phyloP scores from a whole-genome alignment of 2,797 vertebrate species.

The Pteropus rufus region DNA sequence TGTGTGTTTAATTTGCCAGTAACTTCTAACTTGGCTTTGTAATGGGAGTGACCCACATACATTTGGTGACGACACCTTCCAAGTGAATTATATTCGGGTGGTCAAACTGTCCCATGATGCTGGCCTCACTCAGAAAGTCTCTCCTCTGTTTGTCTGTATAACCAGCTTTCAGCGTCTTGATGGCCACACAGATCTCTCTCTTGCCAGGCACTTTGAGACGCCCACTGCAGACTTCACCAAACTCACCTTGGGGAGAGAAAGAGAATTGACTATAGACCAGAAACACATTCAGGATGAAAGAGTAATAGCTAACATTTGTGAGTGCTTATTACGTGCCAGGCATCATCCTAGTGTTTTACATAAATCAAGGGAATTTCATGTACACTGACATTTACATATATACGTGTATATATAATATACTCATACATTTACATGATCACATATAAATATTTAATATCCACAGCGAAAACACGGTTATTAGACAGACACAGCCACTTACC shows the following conservation, averaged over 20 bases:
- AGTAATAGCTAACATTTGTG: conserved; percentile 1
- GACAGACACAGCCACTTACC: conserved; percentile 86
- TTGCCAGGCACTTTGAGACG: conserved; percentile 97
- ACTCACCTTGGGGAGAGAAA: conserved; percentile 88
- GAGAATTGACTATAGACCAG: not conserved
- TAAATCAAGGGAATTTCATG: not conserved
- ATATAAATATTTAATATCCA: not conserved
- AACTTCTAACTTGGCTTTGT: conserved; percentile 71
- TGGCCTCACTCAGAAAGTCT: conserved; percentile 97
- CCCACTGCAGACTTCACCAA: conserved; percentile 97
- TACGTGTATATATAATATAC: not conserved
- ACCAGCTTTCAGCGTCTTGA: conserved; percentile 97
- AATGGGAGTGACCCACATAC: conserved; percentile 84
- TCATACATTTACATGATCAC: not conserved
- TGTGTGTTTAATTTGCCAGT: conserved; percentile 79
- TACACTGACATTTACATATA: not conserved
- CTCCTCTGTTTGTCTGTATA: conserved; percentile 97
- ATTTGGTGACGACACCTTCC: conserved; percentile 98
- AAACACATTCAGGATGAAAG: not conserved
- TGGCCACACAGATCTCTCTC: conserved; percentile 97
- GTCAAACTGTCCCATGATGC: conserved; percentile 99
- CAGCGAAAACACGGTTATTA: conserved; percentile 44
- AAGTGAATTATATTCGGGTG: conserved; percentile 98
- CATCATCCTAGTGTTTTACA: not conserved
- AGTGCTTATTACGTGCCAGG: not conserved